Evolutionary conservation across 2,797 vertebrate species (phyloP).

Genomic region (Sebastes iracundus): DNA sequence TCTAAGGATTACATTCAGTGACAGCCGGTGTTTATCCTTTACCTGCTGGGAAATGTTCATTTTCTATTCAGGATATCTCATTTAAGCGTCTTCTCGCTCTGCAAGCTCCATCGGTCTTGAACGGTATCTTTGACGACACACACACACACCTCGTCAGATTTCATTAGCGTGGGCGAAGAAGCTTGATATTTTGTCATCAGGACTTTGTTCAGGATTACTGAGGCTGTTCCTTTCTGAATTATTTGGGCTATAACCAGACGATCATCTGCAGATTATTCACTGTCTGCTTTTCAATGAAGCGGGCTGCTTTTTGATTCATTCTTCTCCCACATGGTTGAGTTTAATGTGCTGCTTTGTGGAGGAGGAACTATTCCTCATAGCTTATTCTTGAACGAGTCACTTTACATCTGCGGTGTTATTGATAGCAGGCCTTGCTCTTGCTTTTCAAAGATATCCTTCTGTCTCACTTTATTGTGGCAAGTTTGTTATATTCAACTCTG

Average conservation of each 20-base stretch:
- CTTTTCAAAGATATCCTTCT: slow-evolving; percentile 8
- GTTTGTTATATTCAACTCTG: not conserved
- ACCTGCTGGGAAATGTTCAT: slow-evolving; percentile 30
- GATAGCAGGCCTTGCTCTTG: not conserved
- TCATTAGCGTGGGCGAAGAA: slow-evolving; percentile 52
- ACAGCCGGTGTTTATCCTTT: slow-evolving; percentile 8
- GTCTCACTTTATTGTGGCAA: not conserved
- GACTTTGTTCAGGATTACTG: slow-evolving; percentile 43
- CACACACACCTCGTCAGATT: slow-evolving; percentile 36
- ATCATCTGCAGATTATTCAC: slow-evolving; percentile 50
- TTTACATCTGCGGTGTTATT: slow-evolving; percentile 9
- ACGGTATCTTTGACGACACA: slow-evolving; percentile 24
- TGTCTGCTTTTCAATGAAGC: slow-evolving; percentile 21
- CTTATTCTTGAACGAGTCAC: slow-evolving; percentile 12
- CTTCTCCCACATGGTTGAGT: slow-evolving; percentile 42
- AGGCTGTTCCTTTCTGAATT: slow-evolving; percentile 11
- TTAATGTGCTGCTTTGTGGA: slow-evolving; percentile 47
- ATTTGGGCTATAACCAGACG: slow-evolving; percentile 22
- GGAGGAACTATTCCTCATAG: slow-evolving; percentile 35
- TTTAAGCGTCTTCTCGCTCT: slow-evolving; percentile 21
- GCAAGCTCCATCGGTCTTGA: slow-evolving; percentile 26
- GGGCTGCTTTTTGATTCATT: slow-evolving; percentile 46
- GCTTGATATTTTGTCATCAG: slow-evolving; percentile 30
- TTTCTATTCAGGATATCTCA: slow-evolving; percentile 22
- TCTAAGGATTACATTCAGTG: slow-evolving; percentile 4